Conservation (phyloP, 2,888 invertebrate species). For the Himalopsyche japonica region DNA sequence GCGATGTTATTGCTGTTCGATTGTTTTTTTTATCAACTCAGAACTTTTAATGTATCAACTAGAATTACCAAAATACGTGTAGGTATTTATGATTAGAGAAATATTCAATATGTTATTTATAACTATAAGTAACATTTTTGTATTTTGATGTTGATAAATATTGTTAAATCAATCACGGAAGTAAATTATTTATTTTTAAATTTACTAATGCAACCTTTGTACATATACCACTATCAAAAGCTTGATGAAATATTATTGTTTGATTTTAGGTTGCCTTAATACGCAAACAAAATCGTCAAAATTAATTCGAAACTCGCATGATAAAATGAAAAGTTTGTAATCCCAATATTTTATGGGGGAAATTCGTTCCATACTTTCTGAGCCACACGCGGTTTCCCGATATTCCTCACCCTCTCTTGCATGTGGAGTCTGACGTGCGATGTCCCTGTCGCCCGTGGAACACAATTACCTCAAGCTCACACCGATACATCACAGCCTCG, state of each 20-base stretch:
- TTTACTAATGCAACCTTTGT: too few species aligned
- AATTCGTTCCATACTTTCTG: slow-evolving; percentile 13
- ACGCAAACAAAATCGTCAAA: not conserved
- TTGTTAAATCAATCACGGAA: too few species aligned
- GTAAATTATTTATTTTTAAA: too few species aligned
- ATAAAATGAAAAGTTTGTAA: slow-evolving; percentile 7
- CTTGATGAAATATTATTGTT: not conserved
- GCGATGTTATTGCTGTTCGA: too few species aligned
- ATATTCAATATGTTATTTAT: too few species aligned
- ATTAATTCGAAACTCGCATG: not conserved
- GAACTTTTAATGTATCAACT: too few species aligned
- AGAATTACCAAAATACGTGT: too few species aligned
- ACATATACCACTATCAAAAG: not conserved
- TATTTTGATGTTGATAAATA: too few species aligned
- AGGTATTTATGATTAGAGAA: too few species aligned
- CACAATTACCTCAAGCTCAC: slow-evolving; percentile 57
- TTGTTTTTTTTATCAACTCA: too few species aligned
- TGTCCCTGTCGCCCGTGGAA: slow-evolving; percentile 44
- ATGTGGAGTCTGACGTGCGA: slow-evolving; percentile 30
- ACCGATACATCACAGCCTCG: slow-evolving; percentile 57
- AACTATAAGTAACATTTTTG: too few species aligned
- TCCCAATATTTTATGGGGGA: slow-evolving; percentile 11
- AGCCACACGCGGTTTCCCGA: slow-evolving; percentile 35
- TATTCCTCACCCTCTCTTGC: slow-evolving; percentile 42
- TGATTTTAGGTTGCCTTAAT: not conserved